A percentile compares a stretch with the other conserved stretches of the same genome.
Conservation (phyloP, 1,140 invertebrate species). For the Meteorus sp. region DNA sequence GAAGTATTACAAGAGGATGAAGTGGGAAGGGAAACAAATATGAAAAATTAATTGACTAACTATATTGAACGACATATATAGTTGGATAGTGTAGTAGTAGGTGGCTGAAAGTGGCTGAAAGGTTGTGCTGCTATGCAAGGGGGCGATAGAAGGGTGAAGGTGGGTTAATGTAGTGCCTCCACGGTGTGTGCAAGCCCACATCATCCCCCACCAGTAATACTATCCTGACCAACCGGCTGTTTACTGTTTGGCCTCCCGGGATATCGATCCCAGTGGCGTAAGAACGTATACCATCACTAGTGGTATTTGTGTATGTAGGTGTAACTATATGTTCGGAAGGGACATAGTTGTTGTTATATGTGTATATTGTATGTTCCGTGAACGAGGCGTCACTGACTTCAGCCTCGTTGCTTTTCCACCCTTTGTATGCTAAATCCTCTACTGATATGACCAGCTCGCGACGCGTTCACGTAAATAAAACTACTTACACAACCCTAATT, state of each 20-base stretch:
- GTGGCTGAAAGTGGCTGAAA: too few species aligned
- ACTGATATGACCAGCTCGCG: neutral
- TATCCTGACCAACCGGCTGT: slow-evolving; percentile 60
- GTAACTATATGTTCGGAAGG: too few species aligned
- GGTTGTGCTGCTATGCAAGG: too few species aligned
- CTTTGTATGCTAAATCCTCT: neutral
- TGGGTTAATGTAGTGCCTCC: slow-evolving; percentile 26
- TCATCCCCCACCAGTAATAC: slow-evolving; percentile 36
- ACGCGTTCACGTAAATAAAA: slow-evolving; percentile 23
- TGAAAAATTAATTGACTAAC: too few species aligned
- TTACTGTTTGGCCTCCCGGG: slow-evolving; percentile 60
- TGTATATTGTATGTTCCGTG: slow-evolving; percentile 18
- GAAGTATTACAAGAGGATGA: too few species aligned
- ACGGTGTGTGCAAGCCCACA: slow-evolving; percentile 17
- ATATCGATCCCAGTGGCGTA: slow-evolving; percentile 60
- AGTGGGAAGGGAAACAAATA: too few species aligned
- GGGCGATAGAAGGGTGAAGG: too few species aligned
- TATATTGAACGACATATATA: too few species aligned
- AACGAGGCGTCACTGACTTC: slow-evolving; percentile 23
- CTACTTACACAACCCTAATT: neutral
- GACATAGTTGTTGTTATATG: slow-evolving; percentile 9
- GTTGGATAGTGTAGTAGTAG: slow-evolving; percentile 31
- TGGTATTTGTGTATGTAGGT: too few species aligned
- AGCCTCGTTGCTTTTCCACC: slow-evolving; percentile 13
- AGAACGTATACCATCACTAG: too few species aligned